A percentile compares a stretch with the other conserved stretches of the same genome.
phyloP scores from a whole-genome alignment of 35 echinoderm and acorn worm species.

The Ophiothrix spiculata region DNA sequence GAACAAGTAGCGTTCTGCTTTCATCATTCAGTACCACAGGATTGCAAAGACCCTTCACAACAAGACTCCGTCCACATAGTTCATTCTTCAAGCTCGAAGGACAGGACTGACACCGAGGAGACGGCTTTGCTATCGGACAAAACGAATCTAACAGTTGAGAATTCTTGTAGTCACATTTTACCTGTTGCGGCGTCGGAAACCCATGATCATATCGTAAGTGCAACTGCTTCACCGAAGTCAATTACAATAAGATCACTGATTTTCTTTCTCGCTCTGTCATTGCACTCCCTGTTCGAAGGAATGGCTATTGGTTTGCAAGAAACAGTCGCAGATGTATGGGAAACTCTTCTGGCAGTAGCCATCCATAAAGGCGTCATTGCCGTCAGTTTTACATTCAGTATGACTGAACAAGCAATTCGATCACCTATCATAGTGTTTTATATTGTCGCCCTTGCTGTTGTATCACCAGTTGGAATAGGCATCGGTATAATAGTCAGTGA shows the following conservation, averaged over 20 bases:
- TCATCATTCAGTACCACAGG: background rate
- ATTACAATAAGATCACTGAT: conserved; percentile 1
- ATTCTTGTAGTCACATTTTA: background rate
- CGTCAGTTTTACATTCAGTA: conserved; percentile 26
- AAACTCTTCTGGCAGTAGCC: conserved; percentile 12
- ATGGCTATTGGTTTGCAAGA: conserved; percentile 23
- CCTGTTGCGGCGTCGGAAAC: background rate
- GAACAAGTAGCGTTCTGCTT: conserved; percentile 9
- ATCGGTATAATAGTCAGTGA: conserved; percentile 5
- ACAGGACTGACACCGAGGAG: no score
- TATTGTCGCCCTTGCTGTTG: background rate
- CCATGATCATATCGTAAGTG: background rate
- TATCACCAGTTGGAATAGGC: conserved; percentile 15
- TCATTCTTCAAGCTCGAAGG: no score
- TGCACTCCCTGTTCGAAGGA: conserved; percentile 49
- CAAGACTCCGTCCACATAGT: background rate
- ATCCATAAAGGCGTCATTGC: conserved; percentile 34
- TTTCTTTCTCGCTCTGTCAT: conserved; percentile 15
- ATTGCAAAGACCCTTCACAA: background rate
- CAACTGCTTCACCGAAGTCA: background rate
- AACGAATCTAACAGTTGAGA: no score
- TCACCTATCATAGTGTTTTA: background rate
- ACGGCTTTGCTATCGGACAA: no score
- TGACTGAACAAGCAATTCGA: background rate
- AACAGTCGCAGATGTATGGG: background rate